phyloP scores from a whole-genome alignment of 2,888 invertebrate genomes.

The Hypomecis atomaria region DNA sequence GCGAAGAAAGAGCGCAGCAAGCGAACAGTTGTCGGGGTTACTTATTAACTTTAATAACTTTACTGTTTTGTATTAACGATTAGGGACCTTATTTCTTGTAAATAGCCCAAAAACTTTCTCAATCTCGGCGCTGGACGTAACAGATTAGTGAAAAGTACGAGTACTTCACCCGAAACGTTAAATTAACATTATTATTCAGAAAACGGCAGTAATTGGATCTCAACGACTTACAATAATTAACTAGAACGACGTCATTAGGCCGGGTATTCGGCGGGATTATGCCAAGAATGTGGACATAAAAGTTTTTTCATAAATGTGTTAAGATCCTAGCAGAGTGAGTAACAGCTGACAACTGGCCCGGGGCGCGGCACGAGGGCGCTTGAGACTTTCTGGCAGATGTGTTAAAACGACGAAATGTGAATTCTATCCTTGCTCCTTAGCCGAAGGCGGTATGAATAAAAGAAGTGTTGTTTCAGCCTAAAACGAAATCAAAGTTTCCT shows the following conservation, averaged over 20 bases:
- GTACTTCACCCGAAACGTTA: conserved; percentile 22
- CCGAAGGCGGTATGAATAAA: conserved; percentile 66
- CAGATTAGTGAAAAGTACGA: conserved; percentile 26
- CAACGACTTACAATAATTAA: conserved; percentile 30
- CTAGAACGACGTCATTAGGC: conserved; percentile 35
- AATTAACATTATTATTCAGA: conserved; percentile 31
- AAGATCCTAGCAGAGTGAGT: conserved; percentile 60
- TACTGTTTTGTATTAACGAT: conserved; percentile 60
- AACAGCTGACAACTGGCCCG: conserved; percentile 79
- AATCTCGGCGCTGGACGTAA: conserved; percentile 17
- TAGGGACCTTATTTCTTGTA: conserved; percentile 32
- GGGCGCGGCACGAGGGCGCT: conserved; percentile 66
- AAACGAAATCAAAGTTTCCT: conserved; percentile 39
- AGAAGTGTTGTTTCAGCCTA: conserved; percentile 50
- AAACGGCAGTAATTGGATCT: conserved; percentile 24
- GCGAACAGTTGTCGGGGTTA: conserved; percentile 73
- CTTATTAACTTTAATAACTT: conserved; percentile 79
- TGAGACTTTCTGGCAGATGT: conserved; percentile 77
- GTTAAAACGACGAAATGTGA: conserved; percentile 75
- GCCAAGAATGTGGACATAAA: conserved; percentile 71
- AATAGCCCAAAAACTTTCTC: conserved; percentile 24
- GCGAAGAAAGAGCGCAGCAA: conserved; percentile 70
- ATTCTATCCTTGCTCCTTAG: conserved; percentile 65
- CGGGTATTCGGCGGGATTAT: conserved; percentile 64
- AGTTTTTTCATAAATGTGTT: conserved; percentile 83